phyloP scores from a whole-genome alignment of 2,797 vertebrate species.

The Pseudopleuronectes americanus region DNA sequence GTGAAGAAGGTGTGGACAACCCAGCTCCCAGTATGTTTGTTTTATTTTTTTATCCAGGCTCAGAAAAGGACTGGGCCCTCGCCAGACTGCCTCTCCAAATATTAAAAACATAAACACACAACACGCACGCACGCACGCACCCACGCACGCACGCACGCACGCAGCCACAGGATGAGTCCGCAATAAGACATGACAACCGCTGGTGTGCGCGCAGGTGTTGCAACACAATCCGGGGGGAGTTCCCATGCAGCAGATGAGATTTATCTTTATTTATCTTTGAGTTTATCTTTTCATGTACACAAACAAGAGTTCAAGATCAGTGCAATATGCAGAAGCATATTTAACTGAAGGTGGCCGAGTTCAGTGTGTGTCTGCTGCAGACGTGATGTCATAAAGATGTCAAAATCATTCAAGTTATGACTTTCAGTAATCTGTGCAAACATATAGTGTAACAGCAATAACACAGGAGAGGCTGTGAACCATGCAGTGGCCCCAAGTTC shows the following conservation, averaged over 20 bases:
- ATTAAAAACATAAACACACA: no score
- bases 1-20: constrained; percentile 81
- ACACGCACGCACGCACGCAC: background rate
- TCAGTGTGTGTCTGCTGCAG: no score
- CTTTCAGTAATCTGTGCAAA: no score
- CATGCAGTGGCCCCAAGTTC: no score
- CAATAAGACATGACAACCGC: constrained; percentile 38
- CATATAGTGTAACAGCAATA: no score
- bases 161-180: constrained; percentile 12
- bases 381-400: no score
- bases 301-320: no score
- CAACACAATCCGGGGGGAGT: background rate
- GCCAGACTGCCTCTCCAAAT: constrained; percentile 55
- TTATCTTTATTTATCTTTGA: no score
- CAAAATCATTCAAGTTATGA: no score
- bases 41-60: constrained; percentile 41
- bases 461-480: no score
- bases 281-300: constrained; percentile 1
- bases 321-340: background rate
- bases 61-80: constrained; percentile 53
- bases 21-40: constrained; percentile 71
- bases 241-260: no score
- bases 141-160: no score
- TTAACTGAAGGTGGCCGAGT: background rate
- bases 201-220: background rate